A percentile compares a stretch with the other conserved stretches of the same genome.
Evolutionary conservation across 1,140 invertebrate genomes (phyloP).

Genomic region (Eufriesea mexicana): DNA sequence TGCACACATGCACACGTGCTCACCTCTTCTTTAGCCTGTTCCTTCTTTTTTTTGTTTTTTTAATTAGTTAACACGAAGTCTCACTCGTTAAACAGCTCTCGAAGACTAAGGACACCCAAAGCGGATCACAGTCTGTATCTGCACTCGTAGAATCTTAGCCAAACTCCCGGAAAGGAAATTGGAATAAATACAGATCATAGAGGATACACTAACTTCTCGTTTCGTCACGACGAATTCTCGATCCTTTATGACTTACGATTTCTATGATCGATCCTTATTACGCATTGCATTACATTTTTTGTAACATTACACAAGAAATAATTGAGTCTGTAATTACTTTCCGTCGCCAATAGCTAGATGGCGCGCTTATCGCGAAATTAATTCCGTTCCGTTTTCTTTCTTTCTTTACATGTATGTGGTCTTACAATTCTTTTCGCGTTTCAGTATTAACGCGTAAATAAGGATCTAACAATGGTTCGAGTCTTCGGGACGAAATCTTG

Average conservation of each 20-base stretch:
- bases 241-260: background rate
- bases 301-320: background rate
- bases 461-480: background rate
- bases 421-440: background rate
- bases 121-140: constrained; percentile 80
- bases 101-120: constrained; percentile 78
- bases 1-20: background rate
- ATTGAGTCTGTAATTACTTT: background rate
- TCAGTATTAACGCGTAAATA: background rate
- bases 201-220: background rate
- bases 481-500: constrained; percentile 50
- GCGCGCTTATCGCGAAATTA: background rate
- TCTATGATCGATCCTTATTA: background rate
- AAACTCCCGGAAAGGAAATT: constrained; percentile 46
- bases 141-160: constrained; percentile 69
- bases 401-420: background rate
- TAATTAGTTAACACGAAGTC: constrained; percentile 53
- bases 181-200: constrained; percentile 32
- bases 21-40: too few species aligned
- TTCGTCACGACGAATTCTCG: constrained; percentile 16
- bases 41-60: background rate
- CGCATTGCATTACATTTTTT: background rate
- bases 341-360: background rate
- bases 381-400: background rate
- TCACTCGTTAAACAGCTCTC: constrained; percentile 72